Base-by-base conservation (phyloP, 2,888 invertebrate species). In the Cantharis rustica region DNA sequence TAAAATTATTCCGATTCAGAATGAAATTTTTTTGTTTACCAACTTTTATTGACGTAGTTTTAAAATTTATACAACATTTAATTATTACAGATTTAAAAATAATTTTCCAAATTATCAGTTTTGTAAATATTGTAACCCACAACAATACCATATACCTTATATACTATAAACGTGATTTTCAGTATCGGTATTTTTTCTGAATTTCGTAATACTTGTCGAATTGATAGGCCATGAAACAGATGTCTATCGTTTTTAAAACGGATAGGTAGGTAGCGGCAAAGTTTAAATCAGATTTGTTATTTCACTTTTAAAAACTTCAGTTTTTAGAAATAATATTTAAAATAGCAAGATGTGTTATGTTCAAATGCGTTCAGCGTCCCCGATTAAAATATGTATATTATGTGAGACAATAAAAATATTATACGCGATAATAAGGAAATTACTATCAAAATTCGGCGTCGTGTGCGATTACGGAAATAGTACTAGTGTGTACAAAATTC, bases 221-320 rank as follows among this genome's bases (percentile, higher is more conserved):
- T 66, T 66, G 64, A 66, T 66, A 66, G 64, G 23, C 64, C 64
- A 66, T 66, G 64, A 66, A 66, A 20, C 64, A 66, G 64, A 66
- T 66, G 64, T 66, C 64, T 66, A 66, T 66, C 64, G 64, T 23
- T 66, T 64, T 23, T 66, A 66, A 66, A 66, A 66, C 64, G n/a
- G 47, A 47, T 47, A n/a, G 47, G 47, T 47, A 5, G 20, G 17
- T 13, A 17, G 13, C 64, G 23, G n/a, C 17, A 20, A 20, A 66
- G 20, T 66, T 66, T 66, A 66, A 66, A 66, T 66, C 64, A 20
- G 64, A 66, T 66, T 66, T 20, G 64, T 66, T 66, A 66, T 17
- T 66, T 66, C 23, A 20, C 17, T 66, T 66, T 66, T 4, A 9
- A 3, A 47, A 47, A 47, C n/a, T 47, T 47, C 9, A 13, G 31